These are phyloP conservation scores for Paguma larvata DNA, from an alignment of 2,797 vertebrate genomes.

Conservation along the genomic window DNA sequence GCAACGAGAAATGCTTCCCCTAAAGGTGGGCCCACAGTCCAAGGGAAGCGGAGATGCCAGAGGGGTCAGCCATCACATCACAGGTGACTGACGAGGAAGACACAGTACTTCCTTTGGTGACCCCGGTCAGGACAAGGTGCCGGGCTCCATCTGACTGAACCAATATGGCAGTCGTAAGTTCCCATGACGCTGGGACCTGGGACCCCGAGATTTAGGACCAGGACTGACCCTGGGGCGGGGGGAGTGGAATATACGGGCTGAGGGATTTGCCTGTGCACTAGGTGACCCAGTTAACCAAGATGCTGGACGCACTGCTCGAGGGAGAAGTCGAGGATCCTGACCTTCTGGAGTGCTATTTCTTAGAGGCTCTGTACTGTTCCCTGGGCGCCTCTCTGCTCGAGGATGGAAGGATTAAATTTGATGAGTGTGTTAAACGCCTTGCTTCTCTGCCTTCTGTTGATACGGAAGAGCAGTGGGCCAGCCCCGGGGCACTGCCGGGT, in stretches of 20 bases:
- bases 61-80: accelerated
- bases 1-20: background rate
- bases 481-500: conserved; percentile 96
- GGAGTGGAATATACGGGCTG: background rate
- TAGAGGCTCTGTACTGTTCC: conserved; percentile 97
- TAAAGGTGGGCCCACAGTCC: accelerated
- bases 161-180: accelerated
- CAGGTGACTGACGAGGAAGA: too few relatives aligned
- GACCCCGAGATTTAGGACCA: too few relatives aligned
- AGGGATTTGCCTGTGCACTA: conserved; percentile 73
- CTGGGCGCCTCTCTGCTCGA: conserved; percentile 94
- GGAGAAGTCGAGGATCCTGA: conserved; percentile 86
- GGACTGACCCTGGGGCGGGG: background rate
- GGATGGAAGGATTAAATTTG: conserved; percentile 91
- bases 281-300: conserved; percentile 94
- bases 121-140: too few relatives aligned
- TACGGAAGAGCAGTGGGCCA: conserved; percentile 89
- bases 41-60: background rate
- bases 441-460: conserved; percentile 89
- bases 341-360: conserved; percentile 94
- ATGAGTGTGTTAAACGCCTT: conserved; percentile 93
- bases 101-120: background rate
- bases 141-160: background rate
- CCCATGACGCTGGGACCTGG: background rate
- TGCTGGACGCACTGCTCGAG: conserved; percentile 93